A percentile compares a stretch with the other conserved stretches of the same genome.
Conservation (phyloP, 2,888 invertebrate species). For the Alloscopus bannaensis region DNA sequence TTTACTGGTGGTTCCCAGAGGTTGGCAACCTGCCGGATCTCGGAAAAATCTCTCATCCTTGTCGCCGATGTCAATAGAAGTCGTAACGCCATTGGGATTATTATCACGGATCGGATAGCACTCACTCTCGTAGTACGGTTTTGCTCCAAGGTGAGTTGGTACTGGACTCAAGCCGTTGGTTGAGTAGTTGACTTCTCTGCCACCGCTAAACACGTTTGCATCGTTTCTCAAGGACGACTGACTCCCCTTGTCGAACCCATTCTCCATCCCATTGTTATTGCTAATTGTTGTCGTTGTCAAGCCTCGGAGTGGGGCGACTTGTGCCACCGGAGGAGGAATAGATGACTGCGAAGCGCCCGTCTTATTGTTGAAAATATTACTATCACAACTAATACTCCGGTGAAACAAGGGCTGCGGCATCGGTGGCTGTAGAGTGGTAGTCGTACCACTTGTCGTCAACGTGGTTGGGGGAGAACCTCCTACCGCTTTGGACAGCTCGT, state of each 20-base stretch:
- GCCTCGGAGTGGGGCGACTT: conserved; percentile 71
- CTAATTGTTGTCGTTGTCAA: conserved; percentile 15
- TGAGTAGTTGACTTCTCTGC: conserved; percentile 21
- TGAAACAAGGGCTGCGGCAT: conserved; percentile 65
- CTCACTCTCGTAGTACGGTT: conserved; percentile 33
- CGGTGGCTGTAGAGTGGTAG: conserved; percentile 55
- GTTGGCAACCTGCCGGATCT: conserved; percentile 5
- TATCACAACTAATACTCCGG: conserved; percentile 71
- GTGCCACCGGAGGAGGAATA: conserved; percentile 70
- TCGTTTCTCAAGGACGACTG: conserved; percentile 32
- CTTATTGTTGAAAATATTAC: conserved; percentile 72
- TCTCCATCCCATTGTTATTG: conserved; percentile 4
- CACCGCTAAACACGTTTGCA: not conserved
- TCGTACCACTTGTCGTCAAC: conserved; percentile 27
- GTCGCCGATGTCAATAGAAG: conserved; percentile 43
- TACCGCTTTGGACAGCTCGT: conserved; percentile 72
- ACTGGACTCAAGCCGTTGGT: conserved; percentile 5
- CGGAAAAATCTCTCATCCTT: conserved; percentile 47
- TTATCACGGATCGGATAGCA: conserved; percentile 13
- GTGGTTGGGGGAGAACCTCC: conserved; percentile 33
- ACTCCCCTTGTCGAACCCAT: conserved; percentile 42
- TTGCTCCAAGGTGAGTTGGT: conserved; percentile 1
- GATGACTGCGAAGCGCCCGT: conserved; percentile 71
- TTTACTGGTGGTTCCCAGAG: conserved; percentile 10
- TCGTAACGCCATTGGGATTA: conserved; percentile 27